These are phyloP conservation scores for Palythoa grandis DNA, from an alignment of 92 coral and sea anemone genomes.

Conservation along the genomic window DNA sequence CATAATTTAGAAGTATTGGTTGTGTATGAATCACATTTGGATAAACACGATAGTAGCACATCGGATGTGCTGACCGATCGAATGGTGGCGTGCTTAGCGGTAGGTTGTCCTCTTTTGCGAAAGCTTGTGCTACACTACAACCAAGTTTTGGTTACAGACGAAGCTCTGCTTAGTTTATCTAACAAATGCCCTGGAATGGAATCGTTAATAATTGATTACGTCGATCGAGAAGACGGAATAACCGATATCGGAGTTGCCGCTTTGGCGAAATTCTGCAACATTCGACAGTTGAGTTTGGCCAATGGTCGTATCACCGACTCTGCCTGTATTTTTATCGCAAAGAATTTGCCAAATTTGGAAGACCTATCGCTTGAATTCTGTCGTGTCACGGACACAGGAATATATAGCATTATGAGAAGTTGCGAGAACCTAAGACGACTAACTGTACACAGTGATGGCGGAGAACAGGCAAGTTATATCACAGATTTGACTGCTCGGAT, in stretches of 20 bases:
- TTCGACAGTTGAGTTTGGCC: constrained; percentile 83
- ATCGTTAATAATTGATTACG: constrained; percentile 89
- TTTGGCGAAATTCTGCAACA: constrained; percentile 81
- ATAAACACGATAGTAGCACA: constrained; percentile 75
- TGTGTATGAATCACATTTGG: constrained; percentile 87
- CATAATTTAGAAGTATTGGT: constrained; percentile 76
- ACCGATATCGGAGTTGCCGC: constrained; percentile 91
- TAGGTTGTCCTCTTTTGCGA: constrained; percentile 76
- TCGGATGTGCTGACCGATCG: constrained; percentile 76
- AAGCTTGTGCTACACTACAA: constrained; percentile 84
- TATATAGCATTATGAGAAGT: constrained; percentile 76
- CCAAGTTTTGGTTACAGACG: constrained; percentile 85
- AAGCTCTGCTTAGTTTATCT: constrained; percentile 72
- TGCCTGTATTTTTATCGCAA: constrained; percentile 80
- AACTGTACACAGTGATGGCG: constrained; percentile 83
- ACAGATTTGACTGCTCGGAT: constrained; percentile 87
- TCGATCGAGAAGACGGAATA: constrained; percentile 83
- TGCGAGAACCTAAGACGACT: constrained; percentile 84
- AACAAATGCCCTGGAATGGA: constrained; percentile 81
- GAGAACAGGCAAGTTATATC: constrained; percentile 67
- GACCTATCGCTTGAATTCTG: constrained; percentile 90
- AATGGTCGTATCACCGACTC: constrained; percentile 91
- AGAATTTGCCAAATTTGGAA: constrained; percentile 71
- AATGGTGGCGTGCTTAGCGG: constrained; percentile 83
- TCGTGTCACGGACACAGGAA: constrained; percentile 88